These are phyloP conservation scores for Calypte anna DNA, from an alignment of 2,113 vertebrate species.

Conservation along the genomic window DNA sequence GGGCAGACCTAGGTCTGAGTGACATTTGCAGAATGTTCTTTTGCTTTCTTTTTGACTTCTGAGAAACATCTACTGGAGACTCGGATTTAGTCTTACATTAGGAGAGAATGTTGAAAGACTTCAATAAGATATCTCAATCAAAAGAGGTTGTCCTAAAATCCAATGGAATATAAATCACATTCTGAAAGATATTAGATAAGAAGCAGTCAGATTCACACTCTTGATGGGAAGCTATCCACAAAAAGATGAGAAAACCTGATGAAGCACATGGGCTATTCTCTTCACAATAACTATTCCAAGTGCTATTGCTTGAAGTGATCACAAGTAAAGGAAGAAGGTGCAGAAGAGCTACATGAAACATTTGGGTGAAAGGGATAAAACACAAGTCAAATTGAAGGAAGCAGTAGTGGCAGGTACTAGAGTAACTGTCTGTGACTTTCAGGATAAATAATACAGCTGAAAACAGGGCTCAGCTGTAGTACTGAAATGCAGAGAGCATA, in stretches of 20 bases:
- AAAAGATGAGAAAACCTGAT: neutral
- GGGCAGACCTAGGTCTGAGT: neutral
- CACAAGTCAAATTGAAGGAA: neutral
- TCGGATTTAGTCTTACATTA: neutral
- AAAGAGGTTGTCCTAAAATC: conserved; percentile 30
- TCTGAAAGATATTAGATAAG: conserved; percentile 33
- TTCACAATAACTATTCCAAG: conserved; percentile 20
- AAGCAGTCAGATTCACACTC: neutral
- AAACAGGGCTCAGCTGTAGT: neutral
- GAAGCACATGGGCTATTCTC: conserved; percentile 2
- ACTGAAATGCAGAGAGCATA: neutral
- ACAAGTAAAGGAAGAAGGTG: neutral
- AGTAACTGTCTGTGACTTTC: neutral
- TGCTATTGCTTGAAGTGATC: neutral
- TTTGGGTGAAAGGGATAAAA: neutral
- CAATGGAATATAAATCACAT: neutral
- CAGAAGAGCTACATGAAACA: neutral
- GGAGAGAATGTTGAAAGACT: conserved; percentile 21
- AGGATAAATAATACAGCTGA: neutral
- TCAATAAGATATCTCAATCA: conserved; percentile 52
- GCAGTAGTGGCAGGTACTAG: neutral
- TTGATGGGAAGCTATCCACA: neutral
- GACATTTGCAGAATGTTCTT: neutral
- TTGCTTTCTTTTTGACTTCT: conserved; percentile 25
- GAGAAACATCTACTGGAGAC: neutral